phyloP scores from a whole-genome alignment of 1,140 invertebrate species.

The Sweltsa coloradensis region DNA sequence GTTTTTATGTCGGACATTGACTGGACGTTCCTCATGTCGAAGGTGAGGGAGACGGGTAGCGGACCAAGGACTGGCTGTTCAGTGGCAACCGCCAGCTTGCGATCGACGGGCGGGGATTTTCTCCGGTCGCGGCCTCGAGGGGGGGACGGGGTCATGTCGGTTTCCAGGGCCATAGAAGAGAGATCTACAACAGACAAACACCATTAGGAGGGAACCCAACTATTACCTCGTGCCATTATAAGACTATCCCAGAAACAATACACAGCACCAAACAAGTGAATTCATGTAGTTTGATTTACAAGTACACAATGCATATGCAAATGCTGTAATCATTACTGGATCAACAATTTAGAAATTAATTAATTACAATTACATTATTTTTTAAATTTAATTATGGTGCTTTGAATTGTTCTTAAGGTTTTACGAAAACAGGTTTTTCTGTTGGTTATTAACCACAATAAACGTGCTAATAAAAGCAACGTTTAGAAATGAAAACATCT shows the following conservation, averaged over 20 bases:
- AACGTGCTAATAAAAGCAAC: too few species aligned
- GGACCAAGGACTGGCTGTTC: conserved; percentile 33
- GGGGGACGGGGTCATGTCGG: conserved; percentile 39
- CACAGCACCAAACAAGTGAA: not conserved
- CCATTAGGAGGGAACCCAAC: not conserved
- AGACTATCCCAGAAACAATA: not conserved
- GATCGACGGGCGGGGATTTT: conserved; percentile 12
- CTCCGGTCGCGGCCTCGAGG: conserved; percentile 16
- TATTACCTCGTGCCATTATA: not conserved
- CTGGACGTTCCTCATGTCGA: conserved; percentile 90
- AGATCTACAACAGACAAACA: conserved; percentile 42
- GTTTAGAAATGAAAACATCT: too few species aligned
- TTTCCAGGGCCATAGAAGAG: conserved; percentile 57
- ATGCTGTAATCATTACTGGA: too few species aligned
- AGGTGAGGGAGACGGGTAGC: conserved; percentile 71
- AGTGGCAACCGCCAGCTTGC: not conserved
- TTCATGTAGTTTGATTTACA: too few species aligned
- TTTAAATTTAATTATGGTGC: too few species aligned
- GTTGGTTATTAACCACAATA: too few species aligned
- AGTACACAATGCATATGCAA: too few species aligned
- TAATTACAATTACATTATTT: too few species aligned
- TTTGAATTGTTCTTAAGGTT: too few species aligned
- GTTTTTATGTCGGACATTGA: conserved; percentile 96
- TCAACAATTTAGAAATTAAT: too few species aligned
- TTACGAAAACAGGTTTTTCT: too few species aligned